A percentile compares a stretch with the other conserved stretches of the same genome.
Evolutionary conservation across 1,140 invertebrate species (phyloP).

Genomic region (Planococcus citri): DNA sequence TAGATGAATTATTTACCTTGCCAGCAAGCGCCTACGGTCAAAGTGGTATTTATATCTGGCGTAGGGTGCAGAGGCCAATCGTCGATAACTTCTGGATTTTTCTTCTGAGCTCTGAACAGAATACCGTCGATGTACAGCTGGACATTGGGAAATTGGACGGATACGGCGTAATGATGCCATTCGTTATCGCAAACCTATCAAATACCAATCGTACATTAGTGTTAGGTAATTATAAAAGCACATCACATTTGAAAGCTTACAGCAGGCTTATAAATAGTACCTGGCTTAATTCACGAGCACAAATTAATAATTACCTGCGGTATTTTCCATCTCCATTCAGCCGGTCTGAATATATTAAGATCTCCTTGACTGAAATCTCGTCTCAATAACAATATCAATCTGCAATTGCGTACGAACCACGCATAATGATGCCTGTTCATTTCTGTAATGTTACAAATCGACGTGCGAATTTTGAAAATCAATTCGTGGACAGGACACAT

Average conservation of each 20-base stretch:
- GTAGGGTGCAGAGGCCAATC: constrained; percentile 98
- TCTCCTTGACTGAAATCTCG: constrained; percentile 86
- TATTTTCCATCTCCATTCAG: constrained; percentile 94
- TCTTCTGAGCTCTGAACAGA: constrained; percentile 60
- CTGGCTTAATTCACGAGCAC: not conserved
- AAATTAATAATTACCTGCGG: constrained; percentile 59
- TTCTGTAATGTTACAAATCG: constrained; percentile 43
- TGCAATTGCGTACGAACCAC: constrained; percentile 90
- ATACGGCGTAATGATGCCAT: constrained; percentile 97
- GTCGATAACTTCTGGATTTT: constrained; percentile 93
- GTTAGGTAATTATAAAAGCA: not conserved
- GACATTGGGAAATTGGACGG: constrained; percentile 79
- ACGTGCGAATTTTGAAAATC: not conserved
- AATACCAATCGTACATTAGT: constrained; percentile 14
- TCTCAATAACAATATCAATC: constrained; percentile 80
- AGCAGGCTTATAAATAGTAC: too few species aligned
- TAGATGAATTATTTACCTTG: constrained; percentile 50
- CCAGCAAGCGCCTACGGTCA: constrained; percentile 94
- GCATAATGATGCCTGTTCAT: constrained; percentile 98
- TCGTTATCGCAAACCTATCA: constrained; percentile 80
- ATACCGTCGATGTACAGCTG: constrained; percentile 82
- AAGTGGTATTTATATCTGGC: constrained; percentile 81
- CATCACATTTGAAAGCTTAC: not conserved
- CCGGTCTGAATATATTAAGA: constrained; percentile 89
- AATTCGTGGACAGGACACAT: too few species aligned